Percentiles rank a stretch among this genome's conserved stretches.
These are phyloP conservation scores for Netelia melanura DNA, from an alignment of 2,888 invertebrate genomes.

Conservation along the genomic window DNA sequence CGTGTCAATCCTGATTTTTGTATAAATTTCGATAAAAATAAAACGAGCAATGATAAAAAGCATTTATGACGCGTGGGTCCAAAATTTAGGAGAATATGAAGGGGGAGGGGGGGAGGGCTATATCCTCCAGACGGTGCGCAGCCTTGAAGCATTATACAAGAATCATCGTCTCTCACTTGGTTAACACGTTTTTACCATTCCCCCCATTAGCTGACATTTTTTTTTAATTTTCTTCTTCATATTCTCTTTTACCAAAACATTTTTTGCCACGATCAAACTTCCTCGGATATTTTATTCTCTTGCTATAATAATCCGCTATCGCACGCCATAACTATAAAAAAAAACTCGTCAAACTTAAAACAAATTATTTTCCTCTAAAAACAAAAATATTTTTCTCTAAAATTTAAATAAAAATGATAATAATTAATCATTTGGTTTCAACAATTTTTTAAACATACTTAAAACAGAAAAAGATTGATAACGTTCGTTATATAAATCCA, in stretches of 20 bases:
- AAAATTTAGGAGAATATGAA: neutral
- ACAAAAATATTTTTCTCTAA: neutral
- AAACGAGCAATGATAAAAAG: neutral
- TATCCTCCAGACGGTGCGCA: slow-evolving; percentile 6
- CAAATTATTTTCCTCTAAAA: neutral
- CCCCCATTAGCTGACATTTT: neutral
- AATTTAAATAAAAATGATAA: too few relatives aligned
- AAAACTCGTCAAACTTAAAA: too few relatives aligned
- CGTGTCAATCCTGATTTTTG: neutral
- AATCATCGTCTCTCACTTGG: slow-evolving; percentile 9
- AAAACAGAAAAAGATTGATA: neutral
- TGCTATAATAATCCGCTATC: too few relatives aligned
- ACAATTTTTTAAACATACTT: neutral
- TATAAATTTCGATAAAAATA: slow-evolving; percentile 1
- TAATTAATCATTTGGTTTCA: neutral
- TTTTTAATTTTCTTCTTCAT: neutral
- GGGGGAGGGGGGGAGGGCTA: neutral
- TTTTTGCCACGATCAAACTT: neutral
- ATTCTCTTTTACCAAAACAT: neutral
- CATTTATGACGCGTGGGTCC: neutral
- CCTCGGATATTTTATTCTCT: too few relatives aligned
- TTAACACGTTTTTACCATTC: slow-evolving; percentile 5
- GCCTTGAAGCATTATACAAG: slow-evolving; percentile 23
- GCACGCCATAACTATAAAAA: too few relatives aligned
- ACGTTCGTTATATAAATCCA: too few relatives aligned